These are phyloP conservation scores for Idaea straminata DNA, from an alignment of 2,888 invertebrate species.

Conservation along the genomic window DNA sequence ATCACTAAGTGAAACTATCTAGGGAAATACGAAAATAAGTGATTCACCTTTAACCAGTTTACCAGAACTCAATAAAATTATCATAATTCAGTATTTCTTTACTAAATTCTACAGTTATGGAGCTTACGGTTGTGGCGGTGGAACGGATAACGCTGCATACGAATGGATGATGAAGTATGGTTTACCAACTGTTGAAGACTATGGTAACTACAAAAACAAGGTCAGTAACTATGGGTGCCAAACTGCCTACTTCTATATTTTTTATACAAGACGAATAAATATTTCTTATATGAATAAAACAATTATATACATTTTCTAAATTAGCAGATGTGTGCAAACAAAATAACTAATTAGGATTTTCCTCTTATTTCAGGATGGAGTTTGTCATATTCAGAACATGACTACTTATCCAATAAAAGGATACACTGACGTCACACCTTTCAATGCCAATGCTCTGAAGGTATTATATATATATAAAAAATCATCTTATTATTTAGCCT, in stretches of 20 bases:
- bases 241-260: too few species aligned
- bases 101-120: constrained; percentile 78
- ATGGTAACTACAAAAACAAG: constrained; percentile 91
- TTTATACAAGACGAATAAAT: too few species aligned
- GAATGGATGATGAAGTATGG: constrained; percentile 91
- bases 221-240: constrained; percentile 40
- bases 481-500: too few species aligned
- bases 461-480: constrained; percentile 41
- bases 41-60: too few species aligned
- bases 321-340: too few species aligned
- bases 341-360: neutral
- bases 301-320: too few species aligned
- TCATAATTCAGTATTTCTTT: constrained; percentile 3
- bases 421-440: constrained; percentile 90
- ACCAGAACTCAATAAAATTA: neutral
- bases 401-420: constrained; percentile 85
- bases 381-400: constrained; percentile 86
- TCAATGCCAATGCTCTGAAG: constrained; percentile 84
- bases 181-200: constrained; percentile 91
- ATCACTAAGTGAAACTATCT: neutral
- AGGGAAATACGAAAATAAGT: neutral
- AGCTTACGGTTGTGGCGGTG: constrained; percentile 93
- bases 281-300: too few species aligned
- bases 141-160: constrained; percentile 93
- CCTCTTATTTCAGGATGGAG: constrained; percentile 83